Evolutionary conservation across 1,140 invertebrate genomes (phyloP).

Genomic region (Lysiphlebus fabarum): DNA sequence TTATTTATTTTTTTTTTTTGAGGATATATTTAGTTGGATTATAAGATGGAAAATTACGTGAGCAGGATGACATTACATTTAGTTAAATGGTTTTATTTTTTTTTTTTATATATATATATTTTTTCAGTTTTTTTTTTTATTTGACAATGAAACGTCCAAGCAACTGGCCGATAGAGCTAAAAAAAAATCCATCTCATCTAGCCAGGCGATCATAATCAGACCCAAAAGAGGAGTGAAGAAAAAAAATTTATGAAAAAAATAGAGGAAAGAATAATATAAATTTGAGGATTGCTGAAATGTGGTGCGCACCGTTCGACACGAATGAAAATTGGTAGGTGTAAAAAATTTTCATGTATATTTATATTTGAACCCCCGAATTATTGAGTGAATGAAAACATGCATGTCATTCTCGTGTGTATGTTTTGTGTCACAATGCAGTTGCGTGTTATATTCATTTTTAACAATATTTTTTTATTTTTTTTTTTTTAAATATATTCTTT

Average conservation of each 20-base stretch:
- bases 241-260: background rate
- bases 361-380: background rate
- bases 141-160: background rate
- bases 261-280: background rate
- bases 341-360: slow-evolving; percentile 12
- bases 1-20: too few relatives aligned
- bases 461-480: slow-evolving; percentile 10
- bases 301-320: slow-evolving; percentile 30
- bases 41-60: too few relatives aligned
- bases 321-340: slow-evolving; percentile 17
- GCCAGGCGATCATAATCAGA: slow-evolving; percentile 47
- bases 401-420: slow-evolving; percentile 48
- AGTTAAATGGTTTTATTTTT: slow-evolving; percentile 7
- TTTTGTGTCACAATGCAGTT: slow-evolving; percentile 39
- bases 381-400: slow-evolving; percentile 42
- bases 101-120: too few relatives aligned
- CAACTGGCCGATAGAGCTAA: slow-evolving; percentile 10
- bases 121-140: background rate
- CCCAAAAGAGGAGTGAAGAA: background rate
- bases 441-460: slow-evolving; percentile 23
- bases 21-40: too few relatives aligned
- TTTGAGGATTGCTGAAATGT: slow-evolving; percentile 44
- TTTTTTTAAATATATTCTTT: background rate
- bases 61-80: too few relatives aligned
- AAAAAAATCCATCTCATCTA: slow-evolving; percentile 34